Evolutionary conservation across 1,140 invertebrate genomes (phyloP).

Genomic region (Drosophila lacertosa): DNA sequence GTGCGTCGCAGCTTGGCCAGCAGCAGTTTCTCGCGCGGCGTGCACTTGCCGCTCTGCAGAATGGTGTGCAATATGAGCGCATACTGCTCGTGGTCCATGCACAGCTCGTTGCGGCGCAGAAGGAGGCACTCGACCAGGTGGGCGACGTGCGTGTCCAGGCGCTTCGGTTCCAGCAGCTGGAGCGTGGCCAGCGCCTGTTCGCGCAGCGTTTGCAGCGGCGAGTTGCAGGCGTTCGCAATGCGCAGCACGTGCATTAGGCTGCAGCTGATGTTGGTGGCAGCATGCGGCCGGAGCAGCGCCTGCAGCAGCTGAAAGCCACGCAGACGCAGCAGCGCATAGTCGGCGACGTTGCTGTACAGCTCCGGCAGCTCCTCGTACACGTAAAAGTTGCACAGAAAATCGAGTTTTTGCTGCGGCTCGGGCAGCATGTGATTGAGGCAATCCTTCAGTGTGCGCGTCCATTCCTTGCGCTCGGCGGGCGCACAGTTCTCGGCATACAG

Average conservation of each 20-base stretch:
- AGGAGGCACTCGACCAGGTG: constrained; percentile 60
- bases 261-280: constrained; percentile 17
- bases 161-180: constrained; percentile 17
- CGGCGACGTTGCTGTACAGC: constrained; percentile 5
- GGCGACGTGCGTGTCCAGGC: constrained; percentile 37
- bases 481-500: constrained; percentile 16
- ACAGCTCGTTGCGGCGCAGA: constrained; percentile 85
- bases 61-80: constrained; percentile 85
- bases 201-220: constrained; percentile 75
- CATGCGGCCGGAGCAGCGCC: constrained; percentile 39
- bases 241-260: constrained; percentile 55
- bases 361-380: constrained; percentile 57
- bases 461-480: constrained; percentile 42
- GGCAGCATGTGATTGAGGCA: constrained; percentile 83
- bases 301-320: constrained; percentile 63
- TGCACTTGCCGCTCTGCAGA: constrained; percentile 37
- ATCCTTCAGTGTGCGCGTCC: constrained; percentile 55
- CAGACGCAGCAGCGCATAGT: constrained; percentile 59
- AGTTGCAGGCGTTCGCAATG: constrained; percentile 57
- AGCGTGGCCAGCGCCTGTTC: constrained; percentile 67
- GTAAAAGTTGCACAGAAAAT: constrained; percentile 85
- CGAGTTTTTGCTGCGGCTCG: constrained; percentile 84
- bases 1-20: constrained; percentile 45
- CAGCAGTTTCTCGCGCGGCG: constrained; percentile 36
- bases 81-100: constrained; percentile 87